Base-by-base conservation (phyloP, 2,113 vertebrate species). In the Ptychochromis oligacanthus region DNA sequence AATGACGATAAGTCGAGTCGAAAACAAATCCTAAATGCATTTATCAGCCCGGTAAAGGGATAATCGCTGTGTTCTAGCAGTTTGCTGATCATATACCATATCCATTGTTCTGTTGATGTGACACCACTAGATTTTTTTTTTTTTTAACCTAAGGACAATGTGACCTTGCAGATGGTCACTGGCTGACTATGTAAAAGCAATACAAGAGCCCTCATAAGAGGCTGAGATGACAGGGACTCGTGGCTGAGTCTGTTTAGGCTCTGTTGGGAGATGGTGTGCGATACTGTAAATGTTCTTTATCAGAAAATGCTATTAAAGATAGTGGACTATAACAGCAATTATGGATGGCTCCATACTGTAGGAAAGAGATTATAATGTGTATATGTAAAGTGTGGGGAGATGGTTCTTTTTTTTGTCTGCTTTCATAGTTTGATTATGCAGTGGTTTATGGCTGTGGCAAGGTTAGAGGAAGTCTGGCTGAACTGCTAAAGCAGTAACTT, bases 51-150 rank as follows among this genome's bases (percentile, higher is more conserved):
- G n/a, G 20, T 88, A 61, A 79, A 80, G 67, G 79, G 74, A 74
- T 79, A 64, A 77, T 75, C 3, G 72, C 90, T 89, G 90, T 88
- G 91, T 93, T 93, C 36, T 91, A 91, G 85, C 85, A 91, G 89
- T 93, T 90, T 59, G 72, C 75, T 80, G 34, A 88, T 75, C 72
- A 34, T 81, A 81, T 40, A 78, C 24, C 79, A 62, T 81, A 72
- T 70, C 58, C 49, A 64, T 26, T 17, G n/a, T 82, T 65, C 80
- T 70, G 60, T 57, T 52, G 61, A 82, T 22, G 56, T 77, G 55
- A 82, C 78, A 75, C 86, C 82, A 76, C 64, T 81, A 80, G 78
- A 72, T 79, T 60, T 79, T 0, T 22, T 65, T 2, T 20, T 14
- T 24, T 8, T 2, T 65, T 43, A 58, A 82, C 56, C 36, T 61